Base-by-base conservation (phyloP, 2,888 invertebrate species). In the Trachelus stipa region DNA sequence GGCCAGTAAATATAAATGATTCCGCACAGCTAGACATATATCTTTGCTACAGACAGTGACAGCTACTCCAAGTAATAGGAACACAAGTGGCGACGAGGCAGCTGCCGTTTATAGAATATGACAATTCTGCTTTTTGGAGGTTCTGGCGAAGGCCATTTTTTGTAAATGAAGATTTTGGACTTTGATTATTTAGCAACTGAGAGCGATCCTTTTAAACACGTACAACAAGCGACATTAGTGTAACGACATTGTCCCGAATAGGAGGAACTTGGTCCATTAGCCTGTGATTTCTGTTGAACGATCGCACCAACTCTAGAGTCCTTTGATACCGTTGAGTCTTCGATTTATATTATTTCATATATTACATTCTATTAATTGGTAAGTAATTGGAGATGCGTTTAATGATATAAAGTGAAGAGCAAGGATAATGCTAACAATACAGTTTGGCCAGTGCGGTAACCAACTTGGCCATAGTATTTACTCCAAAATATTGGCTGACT, bases 381-480 rank as follows among this genome's bases (percentile, higher is more conserved):
- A 56, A 56, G 56, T 56, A 56, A 56, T 56, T 56, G 56, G 56
- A 23, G 23, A 56, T 6, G 56, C 2, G 23, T 23, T 23, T 56
- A 56, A 56, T 56, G 6, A 56, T 56, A 23, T 56, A 74, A 74
- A 74, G 30, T 12, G 30, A 74, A 74, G 35, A 74, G 12, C 23
- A 71, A 56, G 56, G 56, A 74, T 68, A 15, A 90, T 93, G 87
- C 85, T 93, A 68, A 92, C 92, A 23, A 80, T 93, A 79, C 93
- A 93, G 85, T 93, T 92, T 82, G 93, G 93, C 12, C 93, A 93
- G 84, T 93, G 93, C 85, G 93, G 93, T 56, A 93, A 93, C 89
- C 93, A 93, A 87, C 85, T 93, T 74, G 93, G 93, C 4, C 90
- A 92, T 79, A 87, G 90, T 30, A 87, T 93, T 34, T 93, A 92